Evolutionary conservation across 2,797 vertebrate genomes (phyloP).

Genomic region (Anguilla anguilla): DNA sequence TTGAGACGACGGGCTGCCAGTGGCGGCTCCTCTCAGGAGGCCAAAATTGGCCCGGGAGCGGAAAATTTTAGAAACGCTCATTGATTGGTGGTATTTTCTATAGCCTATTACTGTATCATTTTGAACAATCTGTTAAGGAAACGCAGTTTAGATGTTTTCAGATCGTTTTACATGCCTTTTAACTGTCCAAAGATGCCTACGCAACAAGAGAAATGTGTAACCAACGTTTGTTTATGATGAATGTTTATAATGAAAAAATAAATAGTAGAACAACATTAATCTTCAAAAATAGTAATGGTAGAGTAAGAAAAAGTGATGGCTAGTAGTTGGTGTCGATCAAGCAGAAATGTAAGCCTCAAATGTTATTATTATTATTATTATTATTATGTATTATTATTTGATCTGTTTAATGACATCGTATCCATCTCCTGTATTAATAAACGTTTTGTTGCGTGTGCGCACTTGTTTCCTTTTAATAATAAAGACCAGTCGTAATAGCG

Average conservation of each 20-base stretch:
- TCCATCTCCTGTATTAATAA: background rate
- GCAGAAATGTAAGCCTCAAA: background rate
- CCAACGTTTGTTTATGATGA: background rate
- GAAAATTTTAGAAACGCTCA: background rate
- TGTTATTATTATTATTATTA: background rate
- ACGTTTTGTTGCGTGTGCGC: background rate
- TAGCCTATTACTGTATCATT: background rate
- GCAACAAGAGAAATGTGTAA: background rate
- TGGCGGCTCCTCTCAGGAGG: background rate
- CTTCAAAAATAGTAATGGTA: background rate
- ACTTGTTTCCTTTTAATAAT: background rate
- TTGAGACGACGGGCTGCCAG: background rate
- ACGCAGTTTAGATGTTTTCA: background rate
- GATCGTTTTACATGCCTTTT: background rate
- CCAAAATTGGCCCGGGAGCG: background rate
- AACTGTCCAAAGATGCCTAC: background rate
- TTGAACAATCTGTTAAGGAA: background rate
- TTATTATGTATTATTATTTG: background rate
- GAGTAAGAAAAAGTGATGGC: background rate
- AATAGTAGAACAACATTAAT: background rate
- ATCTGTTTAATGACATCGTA: background rate
- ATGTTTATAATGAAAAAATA: background rate
- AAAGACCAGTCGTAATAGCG: constrained; percentile 56
- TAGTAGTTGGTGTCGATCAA: background rate
- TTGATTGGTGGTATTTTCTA: background rate